Percentiles rank a stretch among this genome's conserved stretches.
phyloP scores from a whole-genome alignment of 2,888 invertebrate species.

The Scotopteryx bipunctaria region DNA sequence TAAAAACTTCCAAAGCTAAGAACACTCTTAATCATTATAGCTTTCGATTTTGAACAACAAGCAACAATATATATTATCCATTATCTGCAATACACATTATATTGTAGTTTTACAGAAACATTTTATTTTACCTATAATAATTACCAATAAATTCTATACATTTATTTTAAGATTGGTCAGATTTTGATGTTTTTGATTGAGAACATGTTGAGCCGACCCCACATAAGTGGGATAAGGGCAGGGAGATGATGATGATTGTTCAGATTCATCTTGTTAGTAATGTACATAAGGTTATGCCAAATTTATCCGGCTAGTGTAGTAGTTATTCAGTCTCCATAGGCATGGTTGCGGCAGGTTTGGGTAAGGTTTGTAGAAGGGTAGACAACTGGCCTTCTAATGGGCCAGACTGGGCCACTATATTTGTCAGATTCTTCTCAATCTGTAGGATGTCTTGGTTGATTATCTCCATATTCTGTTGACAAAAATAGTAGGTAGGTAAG shows the following conservation, averaged over 20 bases:
- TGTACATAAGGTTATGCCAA: neutral
- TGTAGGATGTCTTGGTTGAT: conserved; percentile 72
- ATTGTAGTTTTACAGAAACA: conserved; percentile 3
- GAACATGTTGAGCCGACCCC: too few relatives aligned
- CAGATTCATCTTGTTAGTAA: neutral
- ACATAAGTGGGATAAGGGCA: too few relatives aligned
- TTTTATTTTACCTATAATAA: neutral
- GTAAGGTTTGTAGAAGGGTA: conserved; percentile 61
- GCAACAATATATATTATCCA: conserved; percentile 6
- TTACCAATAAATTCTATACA: conserved; percentile 5
- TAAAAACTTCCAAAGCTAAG: too few relatives aligned
- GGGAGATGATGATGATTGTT: too few relatives aligned
- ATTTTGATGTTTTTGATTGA: too few relatives aligned
- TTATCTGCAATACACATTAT: conserved; percentile 11
- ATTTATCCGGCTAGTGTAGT: too few relatives aligned
- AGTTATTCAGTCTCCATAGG: conserved; percentile 65
- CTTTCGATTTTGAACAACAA: conserved; percentile 12
- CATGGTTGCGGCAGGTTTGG: conserved; percentile 53
- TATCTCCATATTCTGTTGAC: conserved; percentile 68
- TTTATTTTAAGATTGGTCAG: conserved; percentile 2
- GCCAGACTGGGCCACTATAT: conserved; percentile 59
- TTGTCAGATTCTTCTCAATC: conserved; percentile 68
- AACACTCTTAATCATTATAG: too few relatives aligned
- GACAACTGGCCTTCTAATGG: conserved; percentile 67
- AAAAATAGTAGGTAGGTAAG: conserved; percentile 1